Evolutionary conservation across 2,888 invertebrate genomes (phyloP), one percentile per base, ranked within the genome.

Genomic region (Scaeva pyrastri): DNA sequence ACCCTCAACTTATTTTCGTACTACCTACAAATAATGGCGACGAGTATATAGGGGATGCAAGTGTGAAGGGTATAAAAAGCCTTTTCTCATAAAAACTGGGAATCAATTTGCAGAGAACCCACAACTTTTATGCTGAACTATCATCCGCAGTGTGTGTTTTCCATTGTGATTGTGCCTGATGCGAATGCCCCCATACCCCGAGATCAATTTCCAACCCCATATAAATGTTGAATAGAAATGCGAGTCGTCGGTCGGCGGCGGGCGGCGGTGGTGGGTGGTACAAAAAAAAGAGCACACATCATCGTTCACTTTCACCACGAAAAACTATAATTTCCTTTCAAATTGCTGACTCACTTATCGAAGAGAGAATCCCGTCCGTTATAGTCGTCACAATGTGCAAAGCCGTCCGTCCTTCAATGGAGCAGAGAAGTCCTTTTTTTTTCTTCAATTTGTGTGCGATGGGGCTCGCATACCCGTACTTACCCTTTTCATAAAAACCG

Each of bases 271-370:
- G 2, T 8, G 2, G 19, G 1, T 19, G 5, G 6, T 1, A 39
- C 23, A 66, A 64, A 60, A 55, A 43, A 64, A 14, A 50, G 52
- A 50, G 39, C 68, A 60, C 45, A 58, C 76, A 76, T 62, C 76
- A 66, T 77, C 77, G 76, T 82, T 78, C 70, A 83, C 78, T 78
- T 83, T 74, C 73, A 70, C 73, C 60, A 78, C 78, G 70, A 74
- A 83, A 83, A 78, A 83, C 83, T 83, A 83, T 83, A 83, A 83
- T 83, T 83, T 78, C 74, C 78, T 83, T 78, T 78, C 83, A 78
- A 83, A 78, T 78, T 68, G 83, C 83, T 83, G 83, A 83, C 83
- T 83, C 78, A 83, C 68, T 83, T 78, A 83, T 83, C 66, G 77
- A 72, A 41, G 11, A 50, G 11, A 50, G 66, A 66, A 62, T 31